phyloP scores from a whole-genome alignment of 2,113 vertebrate species.

The Ammodytes marinus region DNA sequence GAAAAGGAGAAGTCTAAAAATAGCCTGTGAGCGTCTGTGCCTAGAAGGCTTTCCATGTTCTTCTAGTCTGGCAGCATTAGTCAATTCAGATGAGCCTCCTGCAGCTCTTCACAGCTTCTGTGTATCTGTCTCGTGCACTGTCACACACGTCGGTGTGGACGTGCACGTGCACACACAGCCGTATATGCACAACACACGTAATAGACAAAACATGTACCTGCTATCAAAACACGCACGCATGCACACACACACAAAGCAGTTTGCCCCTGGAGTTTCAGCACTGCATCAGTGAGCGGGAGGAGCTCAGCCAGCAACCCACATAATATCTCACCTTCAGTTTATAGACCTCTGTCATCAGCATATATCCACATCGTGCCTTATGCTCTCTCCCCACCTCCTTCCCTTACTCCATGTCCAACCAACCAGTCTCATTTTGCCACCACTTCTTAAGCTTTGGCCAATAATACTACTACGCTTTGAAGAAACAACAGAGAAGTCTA shows the following conservation, averaged over 20 bases:
- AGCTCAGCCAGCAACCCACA: constrained; percentile 40
- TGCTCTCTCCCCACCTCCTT: not conserved
- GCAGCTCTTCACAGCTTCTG: constrained; percentile 59
- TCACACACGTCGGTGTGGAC: constrained; percentile 28
- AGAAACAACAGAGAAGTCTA: constrained; percentile 28
- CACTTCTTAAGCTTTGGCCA: constrained; percentile 45
- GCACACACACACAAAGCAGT: not conserved
- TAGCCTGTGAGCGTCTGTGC: constrained; percentile 62
- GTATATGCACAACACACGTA: constrained; percentile 12
- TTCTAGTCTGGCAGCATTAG: constrained; percentile 71
- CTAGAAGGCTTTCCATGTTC: constrained; percentile 78
- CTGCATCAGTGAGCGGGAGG: constrained; percentile 33
- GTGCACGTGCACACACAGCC: constrained; percentile 8
- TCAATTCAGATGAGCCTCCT: constrained; percentile 78
- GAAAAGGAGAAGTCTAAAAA: constrained; percentile 75
- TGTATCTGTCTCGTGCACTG: constrained; percentile 42
- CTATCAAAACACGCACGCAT: constrained; percentile 21
- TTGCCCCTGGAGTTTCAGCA: constrained; percentile 44
- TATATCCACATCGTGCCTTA: constrained; percentile 26
- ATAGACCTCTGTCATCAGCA: constrained; percentile 53
- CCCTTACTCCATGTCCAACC: constrained; percentile 16
- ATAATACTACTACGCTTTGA: not conserved
- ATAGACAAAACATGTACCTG: constrained; percentile 41
- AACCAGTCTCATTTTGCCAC: constrained; percentile 23
- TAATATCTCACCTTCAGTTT: constrained; percentile 46